Evolutionary conservation across 2,888 invertebrate genomes (phyloP), one percentile per base, ranked within the genome.

Genomic region (Gnatocerus cornutus): DNA sequence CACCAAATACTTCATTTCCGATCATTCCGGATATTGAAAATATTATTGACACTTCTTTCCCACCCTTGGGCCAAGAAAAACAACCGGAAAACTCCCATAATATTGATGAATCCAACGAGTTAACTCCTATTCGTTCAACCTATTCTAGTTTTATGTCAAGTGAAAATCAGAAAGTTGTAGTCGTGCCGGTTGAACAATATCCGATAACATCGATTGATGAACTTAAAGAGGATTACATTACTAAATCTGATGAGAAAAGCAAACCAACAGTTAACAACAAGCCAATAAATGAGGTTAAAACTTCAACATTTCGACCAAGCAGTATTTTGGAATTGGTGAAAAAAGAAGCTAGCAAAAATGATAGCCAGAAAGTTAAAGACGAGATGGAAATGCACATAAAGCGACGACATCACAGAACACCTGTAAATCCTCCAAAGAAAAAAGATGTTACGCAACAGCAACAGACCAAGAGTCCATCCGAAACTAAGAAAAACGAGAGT

Each of bases 91-190:
- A 48, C 56, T 13, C 45, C 7, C 10, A 33, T 7, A 30, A 16
- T 41, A 1, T 27, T 13, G 46, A 65, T 37, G 27, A 55, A 45
- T 16, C 30, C n/a, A 14, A 12, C 29, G 43, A 4, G 7, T 16
- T 55, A 16, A 4, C 21, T 2, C 10, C 39, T 10, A 13, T 41
- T 10, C 21, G 56, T 39, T n/a, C 12, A 39, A 50, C 4, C 8
- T 21, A 58, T 16, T 30, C 67, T 4, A 59, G 9, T 12, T 67
- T 61, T 21, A 8, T 61, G 10, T 41, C 61, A 21, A 50, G 13
- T 50, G 52, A 59, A 12, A 48, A 50, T 37, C 41, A 65, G 33
- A 65, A 65, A 56, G 65, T 65, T 16, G 55, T 65, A 14, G 65
- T 65, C 4, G 65, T 56, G 37, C 48, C 55, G 1, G 27, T 65